Conservation (phyloP, 2,888 invertebrate species). For the Cistogaster globosa region DNA sequence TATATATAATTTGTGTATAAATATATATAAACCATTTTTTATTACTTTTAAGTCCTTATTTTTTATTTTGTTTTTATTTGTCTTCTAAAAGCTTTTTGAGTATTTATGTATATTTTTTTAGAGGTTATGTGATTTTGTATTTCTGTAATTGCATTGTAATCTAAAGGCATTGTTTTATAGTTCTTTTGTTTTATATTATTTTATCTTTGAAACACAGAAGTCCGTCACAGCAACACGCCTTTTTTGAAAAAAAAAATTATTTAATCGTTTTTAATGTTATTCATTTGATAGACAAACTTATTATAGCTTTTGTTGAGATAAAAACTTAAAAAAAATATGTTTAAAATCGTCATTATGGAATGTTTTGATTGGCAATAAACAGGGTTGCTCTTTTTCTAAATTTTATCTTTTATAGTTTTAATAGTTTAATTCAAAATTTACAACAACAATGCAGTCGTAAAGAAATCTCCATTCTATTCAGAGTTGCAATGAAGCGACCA, state of each 20-base stretch:
- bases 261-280: background rate
- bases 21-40: conserved; percentile 32
- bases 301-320: background rate
- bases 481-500: background rate
- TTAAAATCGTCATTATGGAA: background rate
- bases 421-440: too few relatives aligned
- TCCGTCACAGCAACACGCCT: conserved; percentile 6
- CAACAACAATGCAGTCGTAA: too few relatives aligned
- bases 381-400: too few relatives aligned
- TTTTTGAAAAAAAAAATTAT: background rate
- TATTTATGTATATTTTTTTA: conserved; percentile 37
- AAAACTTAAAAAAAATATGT: background rate
- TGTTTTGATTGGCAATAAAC: background rate
- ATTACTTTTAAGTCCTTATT: conserved; percentile 38
- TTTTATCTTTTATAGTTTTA: background rate
- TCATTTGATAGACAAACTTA: background rate
- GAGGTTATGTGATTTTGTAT: conserved; percentile 51
- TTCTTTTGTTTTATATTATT: conserved; percentile 26
- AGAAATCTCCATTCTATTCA: background rate
- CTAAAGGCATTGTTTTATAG: conserved; percentile 53
- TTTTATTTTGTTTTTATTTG: conserved; percentile 62
- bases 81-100: conserved; percentile 68
- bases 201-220: conserved; percentile 14
- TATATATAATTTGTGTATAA: conserved; percentile 52
- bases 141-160: conserved; percentile 47